A percentile compares a stretch with the other conserved stretches of the same genome.
phyloP scores from a whole-genome alignment of 2,888 invertebrate genomes.

The Athripsodes cinereus region DNA sequence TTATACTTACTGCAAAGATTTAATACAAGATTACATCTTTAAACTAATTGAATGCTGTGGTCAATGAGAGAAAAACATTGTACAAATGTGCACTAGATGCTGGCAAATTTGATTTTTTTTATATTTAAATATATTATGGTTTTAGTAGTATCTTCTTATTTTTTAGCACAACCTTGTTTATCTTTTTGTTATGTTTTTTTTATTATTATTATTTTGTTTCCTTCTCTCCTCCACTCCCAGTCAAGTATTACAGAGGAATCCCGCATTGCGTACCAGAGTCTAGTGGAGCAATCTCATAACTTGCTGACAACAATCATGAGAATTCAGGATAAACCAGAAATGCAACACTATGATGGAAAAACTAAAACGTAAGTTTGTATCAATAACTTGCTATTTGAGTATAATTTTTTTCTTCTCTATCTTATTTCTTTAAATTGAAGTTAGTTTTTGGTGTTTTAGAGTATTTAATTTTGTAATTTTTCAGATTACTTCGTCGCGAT shows the following conservation, averaged over 20 bases:
- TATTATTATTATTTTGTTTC: conserved; percentile 11
- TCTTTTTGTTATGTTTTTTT: conserved; percentile 20
- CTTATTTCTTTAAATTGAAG: neutral
- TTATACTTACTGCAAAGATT: too few species aligned
- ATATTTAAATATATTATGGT: too few species aligned
- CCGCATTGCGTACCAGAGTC: conserved; percentile 85
- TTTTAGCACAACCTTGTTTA: conserved; percentile 20
- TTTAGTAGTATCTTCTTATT: conserved; percentile 30
- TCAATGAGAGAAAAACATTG: too few species aligned
- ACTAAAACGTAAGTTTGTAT: neutral
- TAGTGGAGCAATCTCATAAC: conserved; percentile 70
- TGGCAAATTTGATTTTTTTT: too few species aligned
- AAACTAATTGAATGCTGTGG: too few species aligned
- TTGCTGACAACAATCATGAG: conserved; percentile 27
- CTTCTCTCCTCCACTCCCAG: conserved; percentile 38
- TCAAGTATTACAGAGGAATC: conserved; percentile 81
- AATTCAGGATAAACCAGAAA: conserved; percentile 34
- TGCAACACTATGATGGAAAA: conserved; percentile 29
- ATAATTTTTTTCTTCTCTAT: neutral
- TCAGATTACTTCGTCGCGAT: neutral
- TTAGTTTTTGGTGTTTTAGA: neutral
- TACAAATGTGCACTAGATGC: too few species aligned
- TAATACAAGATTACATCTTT: too few species aligned
- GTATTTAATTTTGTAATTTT: neutral
- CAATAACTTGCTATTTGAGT: neutral